Evolutionary conservation across 2,113 vertebrate species (phyloP), one percentile per base, ranked within the genome.

Genomic region (Hassar affinis): DNA sequence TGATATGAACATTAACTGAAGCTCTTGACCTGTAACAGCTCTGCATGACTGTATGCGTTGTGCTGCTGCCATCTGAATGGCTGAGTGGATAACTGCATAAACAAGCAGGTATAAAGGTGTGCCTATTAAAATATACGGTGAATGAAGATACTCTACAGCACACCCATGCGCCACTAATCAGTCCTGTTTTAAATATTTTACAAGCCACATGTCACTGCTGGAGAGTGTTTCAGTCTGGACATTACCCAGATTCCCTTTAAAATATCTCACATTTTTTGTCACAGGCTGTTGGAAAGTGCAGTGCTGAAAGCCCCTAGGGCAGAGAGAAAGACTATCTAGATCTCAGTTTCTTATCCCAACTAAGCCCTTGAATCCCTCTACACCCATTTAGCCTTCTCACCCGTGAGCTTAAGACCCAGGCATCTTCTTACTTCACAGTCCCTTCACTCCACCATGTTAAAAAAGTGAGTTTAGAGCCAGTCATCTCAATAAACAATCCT

Each of bases 401-500:
- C 51, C 82, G 81, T 79, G 62, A 62, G 74, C 86, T 86, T 82
- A 89, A 89, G 88, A 91, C 86, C 30, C 61, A 81, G 64, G 84
- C 79, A 38, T 89, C 88, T 83, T 81, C 87, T 88, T 90, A 79
- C 90, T 93, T 93, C 89, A 89, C 85, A 93, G 90, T 90, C 90
- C 88, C 74, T 86, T 89, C 91, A 79, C 91, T 84, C 79, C 83
- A 86, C 82, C 86, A 79, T 89, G 17, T 68, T 87, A 91, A 93
- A 92, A 93, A 89, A 92, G 91, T 81, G 86, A 88, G 90, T 92
- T 94, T 89, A 94, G 91, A 88, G 91, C 86, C 79, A 84, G 90
- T 94, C 91, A 93, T 94, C 90, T 93, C 90, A 92, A 92, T 94
- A 93, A 94, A 94, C 91, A 94, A 92, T 45, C 89, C 89, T 79